Evolutionary conservation across 2,113 vertebrate species (phyloP).

Genomic region (Drymodes brunneopygia): DNA sequence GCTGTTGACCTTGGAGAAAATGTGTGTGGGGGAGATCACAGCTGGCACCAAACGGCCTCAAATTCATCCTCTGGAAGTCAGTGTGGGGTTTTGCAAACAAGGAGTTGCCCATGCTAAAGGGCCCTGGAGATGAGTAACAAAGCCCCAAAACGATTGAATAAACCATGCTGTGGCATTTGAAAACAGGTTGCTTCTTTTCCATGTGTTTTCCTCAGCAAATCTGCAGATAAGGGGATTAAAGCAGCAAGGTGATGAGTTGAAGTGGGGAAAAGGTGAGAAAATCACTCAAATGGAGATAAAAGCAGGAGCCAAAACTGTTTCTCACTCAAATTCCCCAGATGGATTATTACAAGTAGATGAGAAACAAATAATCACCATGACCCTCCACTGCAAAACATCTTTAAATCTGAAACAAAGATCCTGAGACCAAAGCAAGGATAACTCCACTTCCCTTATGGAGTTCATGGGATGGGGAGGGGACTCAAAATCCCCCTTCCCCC

Average conservation of each 20-base stretch:
- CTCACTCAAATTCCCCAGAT: neutral
- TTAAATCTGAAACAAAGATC: neutral
- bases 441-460: neutral
- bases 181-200: neutral
- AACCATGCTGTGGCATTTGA: neutral
- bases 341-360: accelerated
- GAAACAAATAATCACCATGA: neutral
- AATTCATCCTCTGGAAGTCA: neutral
- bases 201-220: neutral
- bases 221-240: neutral
- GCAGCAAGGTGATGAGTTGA: too few relatives aligned
- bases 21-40: neutral
- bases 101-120: accelerated
- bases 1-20: neutral
- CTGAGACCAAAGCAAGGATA: neutral
- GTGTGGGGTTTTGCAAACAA: neutral
- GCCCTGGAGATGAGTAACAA: neutral
- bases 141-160: accelerated
- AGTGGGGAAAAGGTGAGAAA: neutral
- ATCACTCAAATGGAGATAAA: neutral
- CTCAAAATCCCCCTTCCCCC: accelerated
- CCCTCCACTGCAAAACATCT: neutral
- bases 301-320: neutral
- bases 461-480: neutral
- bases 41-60: neutral